phyloP scores from a whole-genome alignment of 92 coral and sea anemone species.

The Porites lobata region DNA sequence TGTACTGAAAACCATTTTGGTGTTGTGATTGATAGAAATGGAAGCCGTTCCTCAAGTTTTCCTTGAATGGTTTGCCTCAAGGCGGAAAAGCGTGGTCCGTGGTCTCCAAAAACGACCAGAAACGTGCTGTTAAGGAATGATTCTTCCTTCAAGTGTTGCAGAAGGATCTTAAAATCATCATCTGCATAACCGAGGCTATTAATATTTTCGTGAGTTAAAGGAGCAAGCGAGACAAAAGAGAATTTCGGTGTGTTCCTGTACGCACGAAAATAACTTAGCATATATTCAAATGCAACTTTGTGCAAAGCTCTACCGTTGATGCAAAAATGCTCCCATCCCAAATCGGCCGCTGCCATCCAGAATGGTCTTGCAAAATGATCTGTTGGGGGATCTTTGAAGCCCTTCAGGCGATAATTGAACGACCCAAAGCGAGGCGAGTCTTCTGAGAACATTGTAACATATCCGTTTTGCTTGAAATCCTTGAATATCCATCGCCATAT shows the following conservation, averaged over 20 bases:
- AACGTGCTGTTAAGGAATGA: slow-evolving; percentile 31
- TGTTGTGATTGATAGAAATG: slow-evolving; percentile 65
- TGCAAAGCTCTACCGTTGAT: slow-evolving; percentile 59
- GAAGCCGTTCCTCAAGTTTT: slow-evolving; percentile 88
- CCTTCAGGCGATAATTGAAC: slow-evolving; percentile 66
- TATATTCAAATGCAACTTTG: slow-evolving; percentile 61
- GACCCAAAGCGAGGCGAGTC: slow-evolving; percentile 49
- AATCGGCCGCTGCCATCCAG: slow-evolving; percentile 52
- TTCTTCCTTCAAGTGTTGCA: background rate
- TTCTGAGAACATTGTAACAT: slow-evolving; percentile 74
- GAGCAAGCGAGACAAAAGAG: background rate
- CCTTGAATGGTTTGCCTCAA: slow-evolving; percentile 83
- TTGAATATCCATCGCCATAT: slow-evolving; percentile 83
- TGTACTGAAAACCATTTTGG: slow-evolving; percentile 79
- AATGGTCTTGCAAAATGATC: slow-evolving; percentile 76
- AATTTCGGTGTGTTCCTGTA: slow-evolving; percentile 34
- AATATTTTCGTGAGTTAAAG: background rate
- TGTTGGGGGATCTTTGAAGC: slow-evolving; percentile 67
- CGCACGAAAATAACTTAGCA: slow-evolving; percentile 64
- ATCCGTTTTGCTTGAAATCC: slow-evolving; percentile 69
- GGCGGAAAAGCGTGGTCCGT: slow-evolving; percentile 76
- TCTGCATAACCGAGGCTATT: background rate
- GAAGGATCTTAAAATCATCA: background rate
- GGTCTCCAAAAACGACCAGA: slow-evolving; percentile 83
- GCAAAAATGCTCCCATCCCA: slow-evolving; percentile 35